These are phyloP conservation scores for Cataglyphis hispanica DNA, from an alignment of 1,140 invertebrate genomes.

Conservation along the genomic window DNA sequence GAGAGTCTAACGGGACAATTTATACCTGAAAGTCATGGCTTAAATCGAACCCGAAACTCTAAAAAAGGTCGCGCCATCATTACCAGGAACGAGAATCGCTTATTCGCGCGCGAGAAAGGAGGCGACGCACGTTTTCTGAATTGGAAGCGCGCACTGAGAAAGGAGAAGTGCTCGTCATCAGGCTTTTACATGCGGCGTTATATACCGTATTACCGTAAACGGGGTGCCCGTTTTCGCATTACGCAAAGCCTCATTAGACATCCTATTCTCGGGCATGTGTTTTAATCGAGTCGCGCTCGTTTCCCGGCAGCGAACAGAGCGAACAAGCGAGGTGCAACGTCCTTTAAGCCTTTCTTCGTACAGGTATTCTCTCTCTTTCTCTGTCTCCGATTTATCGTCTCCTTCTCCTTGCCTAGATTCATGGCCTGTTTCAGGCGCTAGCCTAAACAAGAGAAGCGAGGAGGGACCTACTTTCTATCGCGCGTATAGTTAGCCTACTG, in stretches of 20 bases:
- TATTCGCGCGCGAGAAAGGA: constrained; percentile 56
- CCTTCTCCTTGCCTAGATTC: constrained; percentile 35
- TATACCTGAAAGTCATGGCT: constrained; percentile 2
- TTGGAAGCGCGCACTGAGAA: constrained; percentile 67
- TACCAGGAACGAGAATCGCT: constrained; percentile 34
- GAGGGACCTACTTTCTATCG: constrained; percentile 83
- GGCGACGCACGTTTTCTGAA: constrained; percentile 66
- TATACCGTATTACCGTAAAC: constrained; percentile 69
- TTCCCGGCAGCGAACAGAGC: constrained; percentile 41
- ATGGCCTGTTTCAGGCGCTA: constrained; percentile 52
- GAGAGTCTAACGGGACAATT: constrained; percentile 36
- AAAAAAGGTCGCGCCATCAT: constrained; percentile 49
- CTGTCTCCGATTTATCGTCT: too few relatives aligned
- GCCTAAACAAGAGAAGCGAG: constrained; percentile 68
- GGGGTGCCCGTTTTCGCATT: constrained; percentile 73
- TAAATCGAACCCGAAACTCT: constrained; percentile 41
- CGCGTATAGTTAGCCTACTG: constrained; percentile 79
- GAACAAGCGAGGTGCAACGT: constrained; percentile 63
- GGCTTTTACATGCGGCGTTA: constrained; percentile 60
- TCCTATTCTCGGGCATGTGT: constrained; percentile 73
- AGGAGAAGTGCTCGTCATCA: constrained; percentile 40
- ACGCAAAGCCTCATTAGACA: constrained; percentile 76
- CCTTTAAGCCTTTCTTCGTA: constrained; percentile 64
- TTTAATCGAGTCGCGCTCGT: constrained; percentile 66
- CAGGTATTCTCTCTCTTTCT: constrained; percentile 28